Conservation (phyloP, 2,797 vertebrate species). For the Crocodylus rhombifer region DNA sequence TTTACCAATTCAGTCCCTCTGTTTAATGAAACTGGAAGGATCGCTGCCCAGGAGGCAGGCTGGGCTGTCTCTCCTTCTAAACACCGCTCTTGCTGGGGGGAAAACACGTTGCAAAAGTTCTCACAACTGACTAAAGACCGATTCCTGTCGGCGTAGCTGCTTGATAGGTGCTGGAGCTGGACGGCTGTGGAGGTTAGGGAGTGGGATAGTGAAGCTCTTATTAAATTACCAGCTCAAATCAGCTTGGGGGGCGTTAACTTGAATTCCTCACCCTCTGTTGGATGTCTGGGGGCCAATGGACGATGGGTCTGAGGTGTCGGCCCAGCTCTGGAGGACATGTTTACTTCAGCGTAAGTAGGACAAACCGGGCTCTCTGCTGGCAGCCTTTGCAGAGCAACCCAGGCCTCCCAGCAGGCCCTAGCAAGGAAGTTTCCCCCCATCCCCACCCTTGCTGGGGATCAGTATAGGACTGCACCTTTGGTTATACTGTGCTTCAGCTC, state of each 20-base stretch:
- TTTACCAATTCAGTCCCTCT: conserved; percentile 41
- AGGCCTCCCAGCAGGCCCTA: not conserved
- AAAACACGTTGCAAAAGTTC: not conserved
- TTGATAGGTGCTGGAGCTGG: not conserved
- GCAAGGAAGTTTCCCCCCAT: not conserved
- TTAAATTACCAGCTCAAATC: not conserved
- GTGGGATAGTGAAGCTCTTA: not conserved
- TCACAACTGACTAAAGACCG: not conserved
- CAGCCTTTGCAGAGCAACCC: not conserved
- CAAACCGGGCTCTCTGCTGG: not conserved
- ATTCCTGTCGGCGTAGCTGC: not conserved
- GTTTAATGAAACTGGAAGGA: conserved; percentile 16
- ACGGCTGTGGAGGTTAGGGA: not conserved
- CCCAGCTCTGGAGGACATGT: not conserved
- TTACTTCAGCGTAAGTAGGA: not conserved
- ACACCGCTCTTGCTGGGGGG: not conserved
- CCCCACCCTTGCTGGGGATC: not conserved
- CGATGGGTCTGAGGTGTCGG: not conserved
- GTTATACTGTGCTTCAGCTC: not conserved
- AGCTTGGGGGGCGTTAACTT: rapidly evolving
- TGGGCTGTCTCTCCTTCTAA: not conserved
- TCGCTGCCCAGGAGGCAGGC: conserved; percentile 10
- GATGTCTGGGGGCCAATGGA: rapidly evolving
- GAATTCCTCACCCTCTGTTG: not conserved
- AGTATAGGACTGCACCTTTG: not conserved